phyloP scores from a whole-genome alignment of 2,888 invertebrate species.

The Heliconius ethilla region DNA sequence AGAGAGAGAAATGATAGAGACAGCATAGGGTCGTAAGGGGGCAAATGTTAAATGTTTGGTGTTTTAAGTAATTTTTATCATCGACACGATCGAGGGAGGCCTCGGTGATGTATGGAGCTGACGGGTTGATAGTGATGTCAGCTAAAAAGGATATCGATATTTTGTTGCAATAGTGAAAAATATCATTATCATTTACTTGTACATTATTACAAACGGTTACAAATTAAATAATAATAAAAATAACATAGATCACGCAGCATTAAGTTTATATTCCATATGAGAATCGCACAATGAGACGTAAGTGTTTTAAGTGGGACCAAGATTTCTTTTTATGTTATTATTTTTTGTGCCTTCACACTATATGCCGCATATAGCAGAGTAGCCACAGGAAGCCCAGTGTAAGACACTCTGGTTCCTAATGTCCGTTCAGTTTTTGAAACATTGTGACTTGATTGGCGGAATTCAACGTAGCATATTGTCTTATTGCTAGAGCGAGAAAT shows the following conservation, averaged over 20 bases:
- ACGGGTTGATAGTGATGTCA: slow-evolving; percentile 65
- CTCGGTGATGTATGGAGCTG: slow-evolving; percentile 75
- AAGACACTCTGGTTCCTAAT: neutral
- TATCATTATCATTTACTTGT: too few species aligned
- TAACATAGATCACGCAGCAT: too few species aligned
- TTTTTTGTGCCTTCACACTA: neutral
- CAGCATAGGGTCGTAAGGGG: slow-evolving; percentile 58
- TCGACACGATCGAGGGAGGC: slow-evolving; percentile 78
- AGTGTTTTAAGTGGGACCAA: too few species aligned
- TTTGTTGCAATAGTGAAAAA: slow-evolving; percentile 26
- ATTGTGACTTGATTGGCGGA: neutral
- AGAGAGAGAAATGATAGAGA: slow-evolving; percentile 57
- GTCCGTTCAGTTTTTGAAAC: neutral
- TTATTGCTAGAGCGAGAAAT: neutral
- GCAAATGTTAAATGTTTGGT: slow-evolving; percentile 78
- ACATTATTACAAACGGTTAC: too few species aligned
- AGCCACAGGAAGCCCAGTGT: neutral
- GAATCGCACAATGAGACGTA: too few species aligned
- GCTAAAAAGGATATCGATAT: slow-evolving; percentile 45
- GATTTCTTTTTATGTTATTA: too few species aligned
- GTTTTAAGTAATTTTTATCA: slow-evolving; percentile 82
- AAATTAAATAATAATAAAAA: too few species aligned
- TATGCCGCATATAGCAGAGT: neutral
- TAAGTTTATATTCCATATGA: too few species aligned
- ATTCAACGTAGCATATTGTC: neutral